phyloP scores from a whole-genome alignment of 1,140 invertebrate species.

The Tetranychus urticae region DNA sequence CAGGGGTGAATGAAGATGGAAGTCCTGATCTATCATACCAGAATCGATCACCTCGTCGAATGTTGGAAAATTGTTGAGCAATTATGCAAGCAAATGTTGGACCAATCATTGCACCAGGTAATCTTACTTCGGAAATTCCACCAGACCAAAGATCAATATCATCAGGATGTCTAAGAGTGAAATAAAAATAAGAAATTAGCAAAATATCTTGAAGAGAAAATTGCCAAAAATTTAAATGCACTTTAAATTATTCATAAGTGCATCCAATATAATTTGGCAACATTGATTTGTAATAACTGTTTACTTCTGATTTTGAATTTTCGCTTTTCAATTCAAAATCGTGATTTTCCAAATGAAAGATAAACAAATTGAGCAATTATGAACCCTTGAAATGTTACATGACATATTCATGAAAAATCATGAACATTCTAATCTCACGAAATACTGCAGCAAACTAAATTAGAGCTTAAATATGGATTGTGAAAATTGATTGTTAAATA shows the following conservation, averaged over 20 bases:
- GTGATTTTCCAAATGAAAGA: not conserved
- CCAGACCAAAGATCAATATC: constrained; percentile 27
- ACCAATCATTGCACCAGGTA: constrained; percentile 67
- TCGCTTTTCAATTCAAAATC: too few relatives aligned
- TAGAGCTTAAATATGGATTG: too few relatives aligned
- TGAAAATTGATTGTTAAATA: too few relatives aligned
- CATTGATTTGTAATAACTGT: too few relatives aligned
- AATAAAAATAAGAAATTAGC: not conserved
- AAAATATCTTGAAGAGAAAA: not conserved
- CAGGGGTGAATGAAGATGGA: constrained; percentile 13
- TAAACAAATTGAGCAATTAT: not conserved
- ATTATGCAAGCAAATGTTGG: constrained; percentile 44
- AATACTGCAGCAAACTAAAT: not conserved
- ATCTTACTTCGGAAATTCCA: constrained; percentile 56
- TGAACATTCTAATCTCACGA: not conserved
- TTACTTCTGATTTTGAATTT: too few relatives aligned
- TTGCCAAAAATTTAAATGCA: not conserved
- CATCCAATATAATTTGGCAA: too few relatives aligned
- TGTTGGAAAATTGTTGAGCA: constrained; percentile 27
- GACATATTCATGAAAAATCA: too few relatives aligned
- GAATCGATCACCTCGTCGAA: constrained; percentile 35
- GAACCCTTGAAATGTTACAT: too few relatives aligned
- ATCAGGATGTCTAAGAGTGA: constrained; percentile 12
- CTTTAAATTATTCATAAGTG: not conserved
- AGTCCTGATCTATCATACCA: constrained; percentile 14